Evolutionary conservation across 2,113 vertebrate species (phyloP).

Genomic region (Eurystomus gularis): DNA sequence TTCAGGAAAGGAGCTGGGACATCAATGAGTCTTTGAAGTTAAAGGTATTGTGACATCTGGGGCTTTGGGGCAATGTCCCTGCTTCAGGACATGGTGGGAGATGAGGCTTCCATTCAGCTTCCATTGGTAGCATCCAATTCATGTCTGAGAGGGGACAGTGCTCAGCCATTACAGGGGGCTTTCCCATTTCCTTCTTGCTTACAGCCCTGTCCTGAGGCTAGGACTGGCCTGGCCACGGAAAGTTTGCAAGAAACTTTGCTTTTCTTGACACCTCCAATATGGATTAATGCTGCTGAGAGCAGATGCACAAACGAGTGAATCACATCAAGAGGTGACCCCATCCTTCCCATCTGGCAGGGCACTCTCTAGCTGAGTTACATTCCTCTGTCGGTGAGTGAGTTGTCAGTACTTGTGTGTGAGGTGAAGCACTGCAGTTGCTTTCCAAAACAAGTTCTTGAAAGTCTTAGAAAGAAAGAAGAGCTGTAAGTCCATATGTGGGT

Average conservation of each 20-base stretch:
- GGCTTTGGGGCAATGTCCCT: background rate
- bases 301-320: background rate
- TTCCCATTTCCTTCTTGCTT: background rate
- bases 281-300: background rate
- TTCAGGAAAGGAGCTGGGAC: background rate
- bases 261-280: background rate
- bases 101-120: background rate
- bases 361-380: background rate
- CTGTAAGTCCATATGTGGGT: background rate
- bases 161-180: background rate
- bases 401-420: background rate
- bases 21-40: background rate
- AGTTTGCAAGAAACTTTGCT: background rate
- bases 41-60: background rate
- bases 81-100: background rate
- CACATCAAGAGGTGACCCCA: background rate
- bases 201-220: background rate
- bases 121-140: background rate
- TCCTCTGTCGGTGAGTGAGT: rapidly evolving
- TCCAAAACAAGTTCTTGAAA: background rate
- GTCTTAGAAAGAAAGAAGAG: background rate
- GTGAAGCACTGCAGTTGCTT: background rate
- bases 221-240: background rate
- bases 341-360: background rate
- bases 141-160: background rate